Evolutionary conservation across 2,113 vertebrate species (phyloP), one percentile per base, ranked within the genome.

Genomic region (Syrmaticus mikado): DNA sequence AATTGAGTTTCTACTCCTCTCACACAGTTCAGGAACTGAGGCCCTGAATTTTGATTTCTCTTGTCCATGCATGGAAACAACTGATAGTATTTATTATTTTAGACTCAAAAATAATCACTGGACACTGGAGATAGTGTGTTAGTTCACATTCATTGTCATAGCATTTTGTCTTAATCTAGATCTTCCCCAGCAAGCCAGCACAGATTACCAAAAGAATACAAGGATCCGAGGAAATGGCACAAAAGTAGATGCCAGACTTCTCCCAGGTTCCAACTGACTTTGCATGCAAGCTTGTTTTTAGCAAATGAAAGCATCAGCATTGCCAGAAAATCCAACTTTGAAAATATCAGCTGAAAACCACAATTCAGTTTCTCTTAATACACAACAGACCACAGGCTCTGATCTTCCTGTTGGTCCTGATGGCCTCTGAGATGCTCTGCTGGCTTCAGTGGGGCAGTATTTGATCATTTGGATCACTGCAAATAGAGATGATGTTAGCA

Each of bases 1-100:
- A 90, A 15, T 46, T 90, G 82, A 93, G 34, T 43, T 95, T 87
- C 60, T 92, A 58, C n/a, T 90, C 48, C 62, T 90, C 86, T 62
- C 57, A 79, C 43, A 48, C 45, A 62, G 19, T 32, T 36, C 58
- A 43, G 45, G n/a, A 85, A 14, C 36, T 68, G 58, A 12, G 45
- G 27, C 30, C 22, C 58, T 50, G 21, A 75, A 27, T 67, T 79
- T 43, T 61, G 13, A 78, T 65, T 88, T 79, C 11, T 92, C 43
- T 67, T 75, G 43, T 27, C n/a, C 30, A 30, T 81, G n/a, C 46
- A 25, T 71, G 77, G 52, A 84, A 93, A 75, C 8, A 73, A 28
- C 32, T 50, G 34, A 55, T 40, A 75, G 77, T 38, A 46, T 82
- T 82, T 82, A 71, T 66, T 80, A 65, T 74, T 64, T 82, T 61